These are phyloP conservation scores for Bubo scandiacus DNA, from an alignment of 2,113 vertebrate species.

Conservation along the genomic window DNA sequence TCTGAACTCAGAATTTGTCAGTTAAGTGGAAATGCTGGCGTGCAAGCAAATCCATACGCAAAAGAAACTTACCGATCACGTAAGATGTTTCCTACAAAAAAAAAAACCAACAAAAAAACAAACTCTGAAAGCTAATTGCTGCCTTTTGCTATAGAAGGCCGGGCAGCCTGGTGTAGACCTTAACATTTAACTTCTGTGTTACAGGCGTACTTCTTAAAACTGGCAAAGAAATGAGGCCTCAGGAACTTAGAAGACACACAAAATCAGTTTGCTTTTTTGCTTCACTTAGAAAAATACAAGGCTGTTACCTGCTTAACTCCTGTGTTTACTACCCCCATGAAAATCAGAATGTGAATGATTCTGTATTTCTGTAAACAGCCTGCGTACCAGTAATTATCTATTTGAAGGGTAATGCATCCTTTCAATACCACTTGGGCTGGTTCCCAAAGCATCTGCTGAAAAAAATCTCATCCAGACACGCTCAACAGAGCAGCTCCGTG, in stretches of 20 bases:
- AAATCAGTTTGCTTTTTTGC: neutral
- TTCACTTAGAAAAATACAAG: neutral
- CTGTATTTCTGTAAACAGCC: neutral
- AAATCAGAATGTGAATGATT: neutral
- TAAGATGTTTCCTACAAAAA: neutral
- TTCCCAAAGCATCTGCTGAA: neutral
- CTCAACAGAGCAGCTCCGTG: neutral
- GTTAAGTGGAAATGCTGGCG: neutral
- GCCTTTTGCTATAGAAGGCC: neutral
- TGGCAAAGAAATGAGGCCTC: neutral
- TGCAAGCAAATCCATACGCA: neutral
- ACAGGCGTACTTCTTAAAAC: neutral
- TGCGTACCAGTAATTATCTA: neutral
- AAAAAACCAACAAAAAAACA: neutral
- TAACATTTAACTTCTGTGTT: neutral
- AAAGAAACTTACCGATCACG: neutral
- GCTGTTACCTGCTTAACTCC: neutral
- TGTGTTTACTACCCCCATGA: neutral
- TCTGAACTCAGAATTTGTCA: neutral
- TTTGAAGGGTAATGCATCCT: neutral
- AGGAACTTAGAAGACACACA: neutral
- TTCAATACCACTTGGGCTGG: neutral
- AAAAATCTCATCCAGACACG: neutral
- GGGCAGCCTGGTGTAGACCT: neutral
- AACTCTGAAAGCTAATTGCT: neutral